Base-by-base conservation (phyloP, 2,888 invertebrate genomes). In the Caenorhabditis panamensis region DNA sequence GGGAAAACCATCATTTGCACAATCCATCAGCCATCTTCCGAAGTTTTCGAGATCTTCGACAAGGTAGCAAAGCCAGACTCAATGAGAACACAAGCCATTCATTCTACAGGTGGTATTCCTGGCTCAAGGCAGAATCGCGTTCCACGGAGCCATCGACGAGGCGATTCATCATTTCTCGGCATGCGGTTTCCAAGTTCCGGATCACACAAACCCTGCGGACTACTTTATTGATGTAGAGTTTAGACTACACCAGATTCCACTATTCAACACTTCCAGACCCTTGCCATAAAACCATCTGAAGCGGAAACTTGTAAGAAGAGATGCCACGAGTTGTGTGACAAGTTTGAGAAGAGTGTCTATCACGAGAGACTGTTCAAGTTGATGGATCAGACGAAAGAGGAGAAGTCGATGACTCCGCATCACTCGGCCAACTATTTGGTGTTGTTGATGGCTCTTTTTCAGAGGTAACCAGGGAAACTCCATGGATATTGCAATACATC, bases 11-110 rank as follows among this genome's bases (percentile, higher is more conserved):
- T 97, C 67, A 93, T 97, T 26, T 94, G 95, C 90, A 97, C 97
- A 0, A 95, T 97, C 83, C 97, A 97, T 92, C 97, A 97, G 92
- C 97, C 97, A 0, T 95, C 95, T 0, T 96, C 96, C 0, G 96
- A 96, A 91, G 91, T 93, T 22, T 97, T 95, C 91, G 94, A 95
- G 26, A 94, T 96, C 92, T 97, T 97, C 90, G 96, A 96, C 91
- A 95, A 91, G 88, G 75, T 66, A 8, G 13, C 13, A 18, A 18
- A 56, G 31, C 18, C 4, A 91, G 86, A 67, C 41, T 18, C 16
- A n/a, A 11, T 20, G 24, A 4, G 4, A 31, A 31, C 31, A 6
- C 31, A 4, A 4, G 5, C 31, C 31, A 8, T 41, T 41, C 13
- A 26, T 82, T 85, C 51, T 80, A 90, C 92, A 72, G 73, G 87